Percentiles rank a stretch among this genome's conserved stretches.
phyloP scores from a whole-genome alignment of 1,140 invertebrate genomes.

The Nephila pilipes region DNA sequence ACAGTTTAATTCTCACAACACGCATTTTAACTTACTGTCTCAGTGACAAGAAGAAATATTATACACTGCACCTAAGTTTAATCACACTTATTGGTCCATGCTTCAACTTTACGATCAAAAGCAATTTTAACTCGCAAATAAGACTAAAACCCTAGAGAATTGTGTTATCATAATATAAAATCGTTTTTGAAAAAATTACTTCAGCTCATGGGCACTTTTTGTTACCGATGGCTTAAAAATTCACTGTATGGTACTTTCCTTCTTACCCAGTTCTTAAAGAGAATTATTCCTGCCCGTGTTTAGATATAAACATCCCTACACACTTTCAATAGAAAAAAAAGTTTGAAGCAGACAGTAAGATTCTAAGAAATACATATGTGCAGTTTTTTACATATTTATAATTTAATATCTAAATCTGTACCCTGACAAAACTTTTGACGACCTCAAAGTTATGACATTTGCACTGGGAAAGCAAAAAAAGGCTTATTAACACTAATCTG shows the following conservation, averaged over 20 bases:
- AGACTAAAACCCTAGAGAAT: background rate
- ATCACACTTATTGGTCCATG: background rate
- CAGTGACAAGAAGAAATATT: background rate
- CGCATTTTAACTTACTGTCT: no score
- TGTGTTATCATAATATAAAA: background rate
- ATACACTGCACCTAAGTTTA: background rate
- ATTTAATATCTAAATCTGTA: background rate
- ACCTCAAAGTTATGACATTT: no score
- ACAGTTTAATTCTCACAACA: no score
- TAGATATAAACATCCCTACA: background rate
- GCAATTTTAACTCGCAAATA: background rate
- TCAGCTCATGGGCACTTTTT: background rate
- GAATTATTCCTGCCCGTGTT: background rate
- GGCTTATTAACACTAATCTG: no score
- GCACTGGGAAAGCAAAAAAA: no score
- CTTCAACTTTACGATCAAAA: background rate
- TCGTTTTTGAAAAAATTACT: background rate
- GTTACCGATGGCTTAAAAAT: background rate
- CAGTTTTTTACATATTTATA: background rate
- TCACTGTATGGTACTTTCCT: background rate
- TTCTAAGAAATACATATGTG: background rate
- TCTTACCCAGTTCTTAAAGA: background rate
- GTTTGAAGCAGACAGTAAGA: background rate
- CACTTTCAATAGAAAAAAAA: background rate
- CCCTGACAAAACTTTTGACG: background rate